Conservation (phyloP, 2,888 invertebrate species). For the Tubulanus polymorphus region DNA sequence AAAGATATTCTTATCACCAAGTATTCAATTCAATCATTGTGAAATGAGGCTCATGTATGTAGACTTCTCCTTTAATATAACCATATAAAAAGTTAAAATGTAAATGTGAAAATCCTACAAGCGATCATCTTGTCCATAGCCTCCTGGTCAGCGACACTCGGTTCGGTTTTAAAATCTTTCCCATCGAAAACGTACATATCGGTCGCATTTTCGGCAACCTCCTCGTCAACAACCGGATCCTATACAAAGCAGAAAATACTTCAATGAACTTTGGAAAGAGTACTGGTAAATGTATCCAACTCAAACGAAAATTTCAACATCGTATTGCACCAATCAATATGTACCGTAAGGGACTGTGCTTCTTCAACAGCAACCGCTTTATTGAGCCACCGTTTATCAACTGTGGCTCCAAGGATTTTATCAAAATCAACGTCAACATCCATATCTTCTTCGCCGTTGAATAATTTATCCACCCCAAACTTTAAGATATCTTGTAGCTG, state of each 20-base stretch:
- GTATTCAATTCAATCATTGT: no score
- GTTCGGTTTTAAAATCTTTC: constrained; percentile 47
- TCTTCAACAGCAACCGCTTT: no score
- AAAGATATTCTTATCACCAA: no score
- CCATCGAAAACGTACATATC: constrained; percentile 53
- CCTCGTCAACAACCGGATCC: constrained; percentile 9
- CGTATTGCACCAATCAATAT: constrained; percentile 5
- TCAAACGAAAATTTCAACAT: neutral
- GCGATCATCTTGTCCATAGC: constrained; percentile 41
- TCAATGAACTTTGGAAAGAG: no score
- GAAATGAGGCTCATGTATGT: no score
- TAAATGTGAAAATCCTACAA: constrained; percentile 24
- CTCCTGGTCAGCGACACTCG: constrained; percentile 36
- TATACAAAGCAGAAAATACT: no score
- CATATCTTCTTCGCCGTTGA: constrained; percentile 34
- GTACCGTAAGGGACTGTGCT: neutral
- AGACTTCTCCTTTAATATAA: constrained; percentile 16
- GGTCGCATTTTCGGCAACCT: constrained; percentile 11
- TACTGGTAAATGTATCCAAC: neutral
- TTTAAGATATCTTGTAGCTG: constrained; percentile 50
- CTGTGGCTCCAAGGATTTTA: constrained; percentile 36
- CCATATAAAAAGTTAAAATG: constrained; percentile 24
- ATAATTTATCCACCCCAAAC: constrained; percentile 48
- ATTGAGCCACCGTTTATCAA: constrained; percentile 43
- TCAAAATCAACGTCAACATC: constrained; percentile 36